Evolutionary conservation across 2,113 vertebrate species (phyloP), one percentile per base, ranked within the genome.

Genomic region (Puma concolor): DNA sequence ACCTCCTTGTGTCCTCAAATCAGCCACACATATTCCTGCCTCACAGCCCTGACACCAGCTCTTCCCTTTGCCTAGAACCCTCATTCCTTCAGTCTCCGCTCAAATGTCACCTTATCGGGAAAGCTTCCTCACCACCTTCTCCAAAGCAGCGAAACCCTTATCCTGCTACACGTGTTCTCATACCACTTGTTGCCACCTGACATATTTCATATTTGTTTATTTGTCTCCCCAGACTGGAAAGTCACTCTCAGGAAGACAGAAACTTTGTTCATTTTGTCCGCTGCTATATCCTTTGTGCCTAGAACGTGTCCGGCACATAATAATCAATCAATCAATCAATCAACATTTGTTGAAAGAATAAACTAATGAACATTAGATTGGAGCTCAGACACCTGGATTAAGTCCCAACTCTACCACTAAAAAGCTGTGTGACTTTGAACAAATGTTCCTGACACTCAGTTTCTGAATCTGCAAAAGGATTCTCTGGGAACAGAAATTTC

Each of bases 381-480:
- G 21, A 91, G 64, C 67, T 72, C 21, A 80, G 33, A 88, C 33
- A 80, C 19, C 23, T 25, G 41, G n/a, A 31, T 48, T 57, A 67
- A 38, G 25, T 86, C 41, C n/a, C 71, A 91, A 74, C 85, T 88
- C 82, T 86, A 76, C 23, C 0, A 50, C 13, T 83, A 38, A 69
- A 82, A 67, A 80, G 14, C 36, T 83, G 12, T 33, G 29, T 48
- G 41, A 84, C 69, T 96, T 85, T 19, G 16, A 94, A 80, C 38
- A 77, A 63, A 69, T 12, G 74, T 74, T 19, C 38, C 86, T 41
- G 21, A 87, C 36, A 33, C 12, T 79, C 77, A 41, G n/a, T 74
- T 97, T 89, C 77, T 94, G 77, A 67, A 66, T 72, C 15, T 95
- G 11, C 92, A 41, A 95, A 91, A 93, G 7, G 29, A 63, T 1